Conservation (phyloP, 2,888 invertebrate species). For the Scaeva pyrastri region DNA sequence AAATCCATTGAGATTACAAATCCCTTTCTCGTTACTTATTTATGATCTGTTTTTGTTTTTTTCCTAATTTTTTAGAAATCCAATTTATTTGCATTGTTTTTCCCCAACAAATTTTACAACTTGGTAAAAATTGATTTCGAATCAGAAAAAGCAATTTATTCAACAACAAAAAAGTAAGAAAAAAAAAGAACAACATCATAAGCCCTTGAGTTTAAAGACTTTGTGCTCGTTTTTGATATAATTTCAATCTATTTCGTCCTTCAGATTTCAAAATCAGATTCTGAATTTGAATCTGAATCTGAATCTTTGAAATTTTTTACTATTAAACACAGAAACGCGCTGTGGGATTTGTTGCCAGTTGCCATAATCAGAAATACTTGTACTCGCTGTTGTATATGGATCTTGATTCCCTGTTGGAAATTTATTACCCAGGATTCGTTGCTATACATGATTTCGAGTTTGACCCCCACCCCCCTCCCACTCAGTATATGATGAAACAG, state of each 20-base stretch:
- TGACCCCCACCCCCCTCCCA: background rate
- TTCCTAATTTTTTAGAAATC: background rate
- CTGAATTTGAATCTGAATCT: no score
- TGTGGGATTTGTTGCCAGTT: conserved; percentile 39
- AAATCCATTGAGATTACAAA: no score
- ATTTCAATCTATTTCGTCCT: conserved; percentile 10
- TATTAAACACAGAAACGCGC: conserved; percentile 1
- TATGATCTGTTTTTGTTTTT: no score
- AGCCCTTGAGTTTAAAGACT: background rate
- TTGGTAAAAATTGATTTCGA: no score
- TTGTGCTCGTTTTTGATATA: background rate
- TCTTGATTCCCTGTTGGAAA: conserved; percentile 22
- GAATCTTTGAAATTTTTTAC: background rate
- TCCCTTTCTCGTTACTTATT: no score
- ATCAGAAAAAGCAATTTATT: background rate
- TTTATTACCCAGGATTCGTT: conserved; percentile 28
- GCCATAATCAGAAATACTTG: conserved; percentile 18
- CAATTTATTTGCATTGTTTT: no score
- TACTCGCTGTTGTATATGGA: background rate
- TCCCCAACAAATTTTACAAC: no score
- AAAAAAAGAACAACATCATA: background rate
- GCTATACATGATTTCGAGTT: conserved; percentile 1
- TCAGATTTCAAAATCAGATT: background rate
- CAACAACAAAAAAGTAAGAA: background rate
- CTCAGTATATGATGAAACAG: background rate